A percentile compares a stretch with the other conserved stretches of the same genome.
These are phyloP conservation scores for Conus ventricosus DNA, from an alignment of 1,140 invertebrate species.

Conservation along the genomic window DNA sequence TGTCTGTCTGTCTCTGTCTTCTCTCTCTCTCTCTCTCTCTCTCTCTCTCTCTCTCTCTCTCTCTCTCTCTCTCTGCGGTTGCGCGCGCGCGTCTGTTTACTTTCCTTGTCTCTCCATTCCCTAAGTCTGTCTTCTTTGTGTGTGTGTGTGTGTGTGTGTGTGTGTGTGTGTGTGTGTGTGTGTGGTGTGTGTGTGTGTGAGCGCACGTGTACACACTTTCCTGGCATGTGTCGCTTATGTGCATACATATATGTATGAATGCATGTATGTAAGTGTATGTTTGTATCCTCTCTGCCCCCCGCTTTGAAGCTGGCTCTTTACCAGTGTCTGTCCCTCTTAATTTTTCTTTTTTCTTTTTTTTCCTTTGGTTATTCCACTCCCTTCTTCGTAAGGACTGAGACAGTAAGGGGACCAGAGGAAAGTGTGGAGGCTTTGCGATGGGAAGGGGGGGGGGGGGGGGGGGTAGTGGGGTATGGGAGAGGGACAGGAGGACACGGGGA, in stretches of 20 bases:
- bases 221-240: too few relatives aligned
- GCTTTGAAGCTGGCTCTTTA: too few relatives aligned
- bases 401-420: neutral
- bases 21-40: neutral
- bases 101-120: neutral
- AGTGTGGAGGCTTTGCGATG: neutral
- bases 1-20: slow-evolving; percentile 15
- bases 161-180: too few relatives aligned
- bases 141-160: too few relatives aligned
- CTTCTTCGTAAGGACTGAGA: neutral
- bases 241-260: too few relatives aligned
- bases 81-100: neutral
- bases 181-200: too few relatives aligned
- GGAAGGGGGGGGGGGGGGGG: too few relatives aligned
- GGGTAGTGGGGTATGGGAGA: too few relatives aligned
- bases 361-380: neutral
- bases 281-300: too few relatives aligned
- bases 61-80: neutral
- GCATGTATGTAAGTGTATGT: too few relatives aligned
- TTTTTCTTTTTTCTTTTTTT: neutral
- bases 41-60: neutral
- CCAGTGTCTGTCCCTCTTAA: neutral
- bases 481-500: neutral
- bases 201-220: too few relatives aligned
- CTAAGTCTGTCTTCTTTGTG: neutral